Evolutionary conservation across 2,797 vertebrate species (phyloP).

Genomic region (Streptopelia turtur): DNA sequence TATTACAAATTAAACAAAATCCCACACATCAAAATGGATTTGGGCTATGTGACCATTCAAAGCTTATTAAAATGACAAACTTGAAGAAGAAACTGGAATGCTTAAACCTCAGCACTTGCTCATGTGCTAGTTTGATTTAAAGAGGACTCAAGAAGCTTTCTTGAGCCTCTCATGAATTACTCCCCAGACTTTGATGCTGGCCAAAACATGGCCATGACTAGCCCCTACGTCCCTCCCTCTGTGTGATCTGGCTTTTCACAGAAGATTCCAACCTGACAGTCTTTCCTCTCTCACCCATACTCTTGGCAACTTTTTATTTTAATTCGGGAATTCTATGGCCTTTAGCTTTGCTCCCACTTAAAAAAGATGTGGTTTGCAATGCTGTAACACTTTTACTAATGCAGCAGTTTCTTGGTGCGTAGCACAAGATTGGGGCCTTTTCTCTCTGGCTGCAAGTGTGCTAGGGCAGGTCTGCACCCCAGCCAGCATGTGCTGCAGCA

Average conservation of each 20-base stretch:
- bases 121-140: slow-evolving; percentile 19
- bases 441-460: neutral
- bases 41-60: neutral
- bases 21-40: neutral
- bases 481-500: neutral
- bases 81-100: slow-evolving; percentile 3
- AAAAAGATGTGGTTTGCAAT: neutral
- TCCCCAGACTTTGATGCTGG: neutral
- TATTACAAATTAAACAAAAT: slow-evolving; percentile 25
- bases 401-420: neutral
- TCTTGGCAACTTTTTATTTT: neutral
- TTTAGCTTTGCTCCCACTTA: neutral
- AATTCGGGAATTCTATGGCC: neutral
- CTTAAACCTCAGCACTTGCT: slow-evolving; percentile 23
- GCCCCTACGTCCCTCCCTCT: neutral
- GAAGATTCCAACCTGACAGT: neutral
- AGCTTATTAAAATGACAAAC: slow-evolving; percentile 12
- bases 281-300: neutral
- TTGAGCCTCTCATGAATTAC: neutral
- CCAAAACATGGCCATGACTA: neutral
- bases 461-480: accelerated
- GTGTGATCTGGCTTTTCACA: neutral
- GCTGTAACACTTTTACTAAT: neutral
- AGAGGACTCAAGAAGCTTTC: neutral
- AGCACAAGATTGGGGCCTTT: neutral